Percentiles rank a stretch among this genome's conserved stretches.
Conservation (phyloP, 2,113 vertebrate species). For the Pollimyrus isidori region DNA sequence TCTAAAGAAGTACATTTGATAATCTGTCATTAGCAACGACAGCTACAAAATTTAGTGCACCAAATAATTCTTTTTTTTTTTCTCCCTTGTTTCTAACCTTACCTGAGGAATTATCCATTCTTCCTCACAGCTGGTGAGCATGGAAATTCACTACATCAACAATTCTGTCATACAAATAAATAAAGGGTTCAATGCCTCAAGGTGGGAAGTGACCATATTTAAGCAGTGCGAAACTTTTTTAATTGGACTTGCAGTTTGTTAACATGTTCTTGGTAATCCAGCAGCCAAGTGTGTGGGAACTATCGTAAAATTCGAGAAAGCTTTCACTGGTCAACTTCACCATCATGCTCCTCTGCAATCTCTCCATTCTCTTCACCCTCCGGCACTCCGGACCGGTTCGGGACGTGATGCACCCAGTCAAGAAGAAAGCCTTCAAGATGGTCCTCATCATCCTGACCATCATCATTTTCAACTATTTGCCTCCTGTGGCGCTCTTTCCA, state of each 20-base stretch:
- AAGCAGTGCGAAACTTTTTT: conserved; percentile 48
- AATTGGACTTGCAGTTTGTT: conserved; percentile 55
- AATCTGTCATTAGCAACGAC: too few species aligned
- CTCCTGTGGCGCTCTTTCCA: conserved; percentile 60
- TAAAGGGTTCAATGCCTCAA: conserved; percentile 34
- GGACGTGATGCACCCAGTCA: conserved; percentile 60
- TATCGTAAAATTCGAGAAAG: conserved; percentile 48
- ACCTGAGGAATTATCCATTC: not conserved
- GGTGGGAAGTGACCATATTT: conserved; percentile 30
- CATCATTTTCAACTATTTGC: conserved; percentile 64
- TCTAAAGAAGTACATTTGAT: too few species aligned
- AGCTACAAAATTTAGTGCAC: too few species aligned
- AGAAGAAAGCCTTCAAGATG: conserved; percentile 65
- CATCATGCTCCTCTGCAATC: conserved; percentile 65
- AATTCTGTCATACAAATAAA: conserved; percentile 36
- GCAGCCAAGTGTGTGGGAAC: conserved; percentile 43
- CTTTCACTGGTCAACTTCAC: conserved; percentile 50
- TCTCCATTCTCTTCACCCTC: conserved; percentile 52
- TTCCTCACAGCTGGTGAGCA: conserved; percentile 6
- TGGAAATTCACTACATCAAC: conserved; percentile 42
- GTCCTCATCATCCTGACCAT: conserved; percentile 62
- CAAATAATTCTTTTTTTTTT: not conserved
- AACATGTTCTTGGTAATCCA: conserved; percentile 66
- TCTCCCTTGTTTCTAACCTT: not conserved
- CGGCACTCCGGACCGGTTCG: conserved; percentile 44